These are phyloP conservation scores for Drosophila parthenogenetica DNA, from an alignment of 2,888 invertebrate species.

Conservation along the genomic window DNA sequence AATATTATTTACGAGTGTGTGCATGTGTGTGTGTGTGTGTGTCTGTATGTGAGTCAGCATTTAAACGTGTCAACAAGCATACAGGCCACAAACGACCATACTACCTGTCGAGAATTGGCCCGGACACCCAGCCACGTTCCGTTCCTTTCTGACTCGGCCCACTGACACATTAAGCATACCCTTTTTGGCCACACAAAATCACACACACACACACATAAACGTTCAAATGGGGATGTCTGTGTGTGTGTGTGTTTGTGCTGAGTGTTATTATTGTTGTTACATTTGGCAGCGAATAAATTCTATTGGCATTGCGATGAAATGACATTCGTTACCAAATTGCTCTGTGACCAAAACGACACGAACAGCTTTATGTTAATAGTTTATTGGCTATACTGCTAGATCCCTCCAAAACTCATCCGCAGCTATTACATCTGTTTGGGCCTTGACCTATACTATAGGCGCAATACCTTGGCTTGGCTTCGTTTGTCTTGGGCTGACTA, in stretches of 20 bases:
- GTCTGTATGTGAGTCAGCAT: conserved; percentile 57
- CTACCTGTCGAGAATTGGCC: conserved; percentile 54
- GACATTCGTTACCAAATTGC: conserved; percentile 77
- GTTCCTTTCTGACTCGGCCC: conserved; percentile 23
- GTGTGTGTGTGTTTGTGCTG: conserved; percentile 28
- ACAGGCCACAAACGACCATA: conserved; percentile 54
- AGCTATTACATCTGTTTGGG: conserved; percentile 65
- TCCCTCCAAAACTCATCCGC: conserved; percentile 20
- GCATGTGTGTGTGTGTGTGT: conserved; percentile 18
- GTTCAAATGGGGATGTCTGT: conserved; percentile 33
- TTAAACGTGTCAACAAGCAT: conserved; percentile 79
- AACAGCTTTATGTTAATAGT: conserved; percentile 71
- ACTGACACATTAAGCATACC: conserved; percentile 72
- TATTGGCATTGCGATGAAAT: conserved; percentile 73
- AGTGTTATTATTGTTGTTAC: conserved; percentile 28
- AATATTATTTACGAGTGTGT: conserved; percentile 19
- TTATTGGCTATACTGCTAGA: conserved; percentile 51
- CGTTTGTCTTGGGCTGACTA: conserved; percentile 20
- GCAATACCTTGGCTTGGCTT: conserved; percentile 8
- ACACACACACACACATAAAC: conserved; percentile 43
- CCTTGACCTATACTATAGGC: conserved; percentile 72
- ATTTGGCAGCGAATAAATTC: conserved; percentile 50
- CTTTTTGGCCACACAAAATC: conserved; percentile 61
- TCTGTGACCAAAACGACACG: conserved; percentile 45
- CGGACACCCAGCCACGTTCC: conserved; percentile 26